Evolutionary conservation across 2,113 vertebrate species (phyloP).

Genomic region (Dissostichus mawsoni): DNA sequence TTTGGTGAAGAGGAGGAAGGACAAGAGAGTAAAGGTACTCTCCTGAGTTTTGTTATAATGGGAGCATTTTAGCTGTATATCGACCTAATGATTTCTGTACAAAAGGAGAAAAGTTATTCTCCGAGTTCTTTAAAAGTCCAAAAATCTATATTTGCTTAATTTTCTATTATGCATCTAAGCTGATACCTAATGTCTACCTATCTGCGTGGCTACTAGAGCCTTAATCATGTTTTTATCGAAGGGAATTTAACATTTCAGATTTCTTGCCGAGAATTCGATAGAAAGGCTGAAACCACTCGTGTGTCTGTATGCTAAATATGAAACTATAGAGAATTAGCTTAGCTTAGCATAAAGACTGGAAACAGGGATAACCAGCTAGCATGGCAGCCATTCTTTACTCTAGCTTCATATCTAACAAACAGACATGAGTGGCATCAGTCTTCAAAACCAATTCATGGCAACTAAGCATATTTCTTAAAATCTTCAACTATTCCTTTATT

Average conservation of each 20-base stretch:
- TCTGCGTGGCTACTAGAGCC: neutral
- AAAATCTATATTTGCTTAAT: neutral
- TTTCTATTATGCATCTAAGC: neutral
- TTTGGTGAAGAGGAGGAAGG: conserved; percentile 29
- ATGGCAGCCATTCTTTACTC: neutral
- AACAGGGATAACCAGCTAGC: neutral
- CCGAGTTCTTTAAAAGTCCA: neutral
- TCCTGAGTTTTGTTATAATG: neutral
- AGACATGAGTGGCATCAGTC: neutral
- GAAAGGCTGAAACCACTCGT: neutral
- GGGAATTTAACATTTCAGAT: neutral
- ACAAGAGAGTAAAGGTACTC: conserved; percentile 1
- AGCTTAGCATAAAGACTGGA: neutral
- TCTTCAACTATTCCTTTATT: neutral
- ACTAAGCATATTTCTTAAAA: neutral
- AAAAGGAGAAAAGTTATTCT: neutral
- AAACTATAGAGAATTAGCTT: neutral
- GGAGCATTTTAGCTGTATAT: neutral
- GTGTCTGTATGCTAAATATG: neutral
- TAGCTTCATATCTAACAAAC: neutral
- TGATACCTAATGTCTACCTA: neutral
- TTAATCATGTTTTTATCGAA: neutral
- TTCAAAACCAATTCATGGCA: too few relatives aligned
- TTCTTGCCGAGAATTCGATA: neutral
- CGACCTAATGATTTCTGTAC: neutral